These are phyloP conservation scores for Drosophila sp. DNA, from an alignment of 1,140 invertebrate species.

Conservation along the genomic window DNA sequence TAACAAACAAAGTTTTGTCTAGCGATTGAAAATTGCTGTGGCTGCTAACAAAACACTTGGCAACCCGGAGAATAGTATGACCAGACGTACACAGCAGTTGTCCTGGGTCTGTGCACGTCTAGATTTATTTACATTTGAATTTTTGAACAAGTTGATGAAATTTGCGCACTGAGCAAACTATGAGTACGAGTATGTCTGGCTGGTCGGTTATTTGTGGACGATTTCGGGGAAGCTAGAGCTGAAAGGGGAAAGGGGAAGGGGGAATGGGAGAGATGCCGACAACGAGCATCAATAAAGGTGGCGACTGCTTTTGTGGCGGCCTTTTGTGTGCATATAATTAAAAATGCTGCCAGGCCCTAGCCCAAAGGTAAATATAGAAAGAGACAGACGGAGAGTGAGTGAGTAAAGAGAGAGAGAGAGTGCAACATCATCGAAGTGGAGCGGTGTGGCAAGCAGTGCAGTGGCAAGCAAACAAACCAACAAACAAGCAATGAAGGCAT, in stretches of 20 bases:
- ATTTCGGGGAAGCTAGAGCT: not conserved
- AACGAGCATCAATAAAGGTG: constrained; percentile 76
- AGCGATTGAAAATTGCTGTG: constrained; percentile 80
- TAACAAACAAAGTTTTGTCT: constrained; percentile 80
- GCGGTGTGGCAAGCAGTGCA: constrained; percentile 9
- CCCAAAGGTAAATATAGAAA: constrained; percentile 67
- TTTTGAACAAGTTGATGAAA: constrained; percentile 82
- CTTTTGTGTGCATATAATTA: constrained; percentile 83
- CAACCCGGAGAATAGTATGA: not conserved
- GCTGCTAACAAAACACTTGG: constrained; percentile 75
- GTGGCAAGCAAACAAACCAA: constrained; percentile 56
- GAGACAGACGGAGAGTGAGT: constrained; percentile 1
- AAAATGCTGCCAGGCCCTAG: constrained; percentile 73
- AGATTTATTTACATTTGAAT: constrained; percentile 83
- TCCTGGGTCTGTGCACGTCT: constrained; percentile 48
- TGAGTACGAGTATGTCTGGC: constrained; percentile 47
- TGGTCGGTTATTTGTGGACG: constrained; percentile 37
- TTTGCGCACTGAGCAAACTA: constrained; percentile 69
- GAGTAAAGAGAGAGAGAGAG: not conserved
- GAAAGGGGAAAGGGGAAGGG: not conserved
- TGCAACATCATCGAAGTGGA: not conserved
- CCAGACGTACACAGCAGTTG: constrained; percentile 26
- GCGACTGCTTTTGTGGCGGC: constrained; percentile 79
- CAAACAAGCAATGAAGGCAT: constrained; percentile 63
- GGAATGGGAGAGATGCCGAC: constrained; percentile 7